Conservation (phyloP, 2,888 invertebrate genomes). For the Mongoloraphidia duomilia region DNA sequence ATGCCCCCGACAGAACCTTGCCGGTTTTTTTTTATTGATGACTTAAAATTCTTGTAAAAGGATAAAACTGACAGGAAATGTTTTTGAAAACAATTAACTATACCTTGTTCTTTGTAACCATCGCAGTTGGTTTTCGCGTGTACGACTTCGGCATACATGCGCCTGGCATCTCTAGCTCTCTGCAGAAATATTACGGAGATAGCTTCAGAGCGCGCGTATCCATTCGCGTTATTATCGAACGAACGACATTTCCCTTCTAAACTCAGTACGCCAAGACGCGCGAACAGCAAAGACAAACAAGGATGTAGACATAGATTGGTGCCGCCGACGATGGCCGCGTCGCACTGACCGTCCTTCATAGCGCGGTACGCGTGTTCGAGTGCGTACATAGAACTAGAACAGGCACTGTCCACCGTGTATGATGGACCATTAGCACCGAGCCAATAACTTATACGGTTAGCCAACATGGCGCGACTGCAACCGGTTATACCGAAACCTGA, state of each 20-base stretch:
- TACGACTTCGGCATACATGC: conserved; percentile 33
- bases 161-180: conserved; percentile 36
- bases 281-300: conserved; percentile 76
- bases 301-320: conserved; percentile 77
- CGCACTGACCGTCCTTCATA: conserved; percentile 67
- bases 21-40: too few species aligned
- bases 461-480: conserved; percentile 46
- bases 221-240: conserved; percentile 73
- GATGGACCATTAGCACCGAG: conserved; percentile 82
- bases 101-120: conserved; percentile 27
- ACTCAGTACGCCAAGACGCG: conserved; percentile 62
- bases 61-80: too few species aligned
- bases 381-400: conserved; percentile 85
- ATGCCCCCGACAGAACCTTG: too few species aligned
- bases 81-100: background rate
- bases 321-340: conserved; percentile 81
- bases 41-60: too few species aligned
- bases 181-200: conserved; percentile 57
- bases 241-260: conserved; percentile 77
- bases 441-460: conserved; percentile 80
- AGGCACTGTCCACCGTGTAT: conserved; percentile 81
- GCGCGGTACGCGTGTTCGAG: conserved; percentile 68
- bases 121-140: conserved; percentile 27
- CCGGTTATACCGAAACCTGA: conserved; percentile 4
- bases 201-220: conserved; percentile 75